Evolutionary conservation across 2,888 invertebrate genomes (phyloP).

Genomic region (Dolichopus griseipennis): DNA sequence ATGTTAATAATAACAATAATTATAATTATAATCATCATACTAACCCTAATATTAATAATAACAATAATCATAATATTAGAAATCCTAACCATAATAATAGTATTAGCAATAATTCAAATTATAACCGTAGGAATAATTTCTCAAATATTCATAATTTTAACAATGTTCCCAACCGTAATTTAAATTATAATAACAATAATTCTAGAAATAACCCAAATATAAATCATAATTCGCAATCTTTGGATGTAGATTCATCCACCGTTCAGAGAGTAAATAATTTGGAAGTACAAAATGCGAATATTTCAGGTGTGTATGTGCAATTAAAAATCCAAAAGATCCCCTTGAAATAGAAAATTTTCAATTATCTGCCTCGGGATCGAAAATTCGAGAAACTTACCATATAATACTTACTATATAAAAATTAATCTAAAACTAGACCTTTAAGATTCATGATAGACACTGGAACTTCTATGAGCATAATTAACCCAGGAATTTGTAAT

Average conservation of each 20-base stretch:
- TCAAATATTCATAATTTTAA: background rate
- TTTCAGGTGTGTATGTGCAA: no score
- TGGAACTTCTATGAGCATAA: background rate
- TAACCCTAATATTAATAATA: background rate
- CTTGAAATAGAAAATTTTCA: slow-evolving; percentile 14
- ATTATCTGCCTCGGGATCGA: slow-evolving; percentile 12
- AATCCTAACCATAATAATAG: background rate
- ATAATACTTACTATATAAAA: slow-evolving; percentile 16
- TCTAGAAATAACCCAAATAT: background rate
- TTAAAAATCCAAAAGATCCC: no score
- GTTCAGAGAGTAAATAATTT: slow-evolving; percentile 10
- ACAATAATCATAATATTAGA: background rate
- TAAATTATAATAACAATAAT: background rate
- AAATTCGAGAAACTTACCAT: background rate
- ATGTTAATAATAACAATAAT: no score
- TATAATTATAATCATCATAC: background rate
- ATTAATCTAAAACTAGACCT: background rate
- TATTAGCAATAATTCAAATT: background rate
- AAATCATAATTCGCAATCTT: background rate
- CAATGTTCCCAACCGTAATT: background rate
- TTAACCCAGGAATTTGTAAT: background rate
- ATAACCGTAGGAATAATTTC: background rate
- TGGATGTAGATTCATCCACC: slow-evolving; percentile 11
- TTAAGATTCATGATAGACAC: background rate
- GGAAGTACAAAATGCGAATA: background rate